Conservation (phyloP, 2,797 vertebrate species). For the Nyctibius grandis region DNA sequence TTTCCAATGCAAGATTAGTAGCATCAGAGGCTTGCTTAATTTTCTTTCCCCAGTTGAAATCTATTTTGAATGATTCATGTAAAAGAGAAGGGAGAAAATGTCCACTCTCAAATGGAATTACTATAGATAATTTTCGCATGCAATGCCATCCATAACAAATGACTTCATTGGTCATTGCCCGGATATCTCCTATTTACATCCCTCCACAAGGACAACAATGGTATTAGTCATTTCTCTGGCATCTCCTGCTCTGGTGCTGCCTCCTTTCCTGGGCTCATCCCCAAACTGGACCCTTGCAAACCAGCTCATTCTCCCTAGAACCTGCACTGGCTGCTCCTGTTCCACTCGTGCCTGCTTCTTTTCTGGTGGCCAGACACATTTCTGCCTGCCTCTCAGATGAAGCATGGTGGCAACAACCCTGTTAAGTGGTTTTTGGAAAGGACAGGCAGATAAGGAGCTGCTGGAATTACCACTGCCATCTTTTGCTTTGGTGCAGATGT, state of each 20-base stretch:
- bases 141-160: constrained; percentile 54
- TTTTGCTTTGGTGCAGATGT: background rate
- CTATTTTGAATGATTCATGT: constrained; percentile 12
- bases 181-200: background rate
- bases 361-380: background rate
- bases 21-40: background rate
- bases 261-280: background rate
- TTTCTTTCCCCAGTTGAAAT: constrained; percentile 9
- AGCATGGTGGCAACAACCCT: background rate
- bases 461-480: background rate
- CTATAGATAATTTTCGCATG: constrained; percentile 38
- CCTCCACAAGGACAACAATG: background rate
- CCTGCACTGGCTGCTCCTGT: background rate
- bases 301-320: background rate
- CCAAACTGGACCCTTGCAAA: background rate
- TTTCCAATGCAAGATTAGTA: background rate
- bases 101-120: background rate
- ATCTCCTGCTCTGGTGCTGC: background rate
- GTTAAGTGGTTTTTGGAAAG: background rate
- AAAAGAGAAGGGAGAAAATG: background rate
- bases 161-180: constrained; percentile 18
- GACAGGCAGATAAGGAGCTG: background rate
- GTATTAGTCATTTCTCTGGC: constrained; percentile 17
- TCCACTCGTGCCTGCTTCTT: background rate
- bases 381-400: background rate